Conservation (phyloP, 1,140 invertebrate genomes). For the Psilanteris sp. region DNA sequence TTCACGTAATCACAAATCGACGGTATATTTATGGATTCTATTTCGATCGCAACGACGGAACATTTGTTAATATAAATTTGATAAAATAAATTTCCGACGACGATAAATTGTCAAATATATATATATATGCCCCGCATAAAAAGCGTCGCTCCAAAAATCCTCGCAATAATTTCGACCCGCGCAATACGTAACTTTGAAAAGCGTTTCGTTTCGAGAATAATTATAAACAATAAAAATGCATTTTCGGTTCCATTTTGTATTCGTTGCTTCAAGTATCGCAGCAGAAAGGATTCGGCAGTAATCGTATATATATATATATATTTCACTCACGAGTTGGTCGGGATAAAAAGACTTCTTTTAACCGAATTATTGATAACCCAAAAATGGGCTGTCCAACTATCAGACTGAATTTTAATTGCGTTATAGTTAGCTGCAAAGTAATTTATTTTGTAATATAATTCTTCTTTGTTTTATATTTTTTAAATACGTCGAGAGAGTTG, state of each 20-base stretch:
- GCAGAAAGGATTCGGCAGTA: no score
- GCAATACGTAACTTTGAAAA: no score
- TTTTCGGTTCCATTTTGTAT: no score
- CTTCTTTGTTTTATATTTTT: constrained; percentile 1
- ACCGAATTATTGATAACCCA: no score
- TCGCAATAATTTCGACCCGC: no score
- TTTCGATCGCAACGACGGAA: not conserved
- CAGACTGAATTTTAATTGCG: not conserved
- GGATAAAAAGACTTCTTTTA: no score
- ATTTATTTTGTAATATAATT: constrained; percentile 8
- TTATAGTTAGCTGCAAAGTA: not conserved
- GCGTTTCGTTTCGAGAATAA: no score
- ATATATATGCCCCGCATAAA: no score
- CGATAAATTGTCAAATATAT: constrained; percentile 30
- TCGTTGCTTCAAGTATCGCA: not conserved
- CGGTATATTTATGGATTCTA: constrained; percentile 15
- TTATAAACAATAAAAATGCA: no score
- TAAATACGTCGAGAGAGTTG: not conserved
- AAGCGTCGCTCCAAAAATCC: no score
- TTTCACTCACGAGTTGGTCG: no score
- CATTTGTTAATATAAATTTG: constrained; percentile 38
- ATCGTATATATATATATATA: no score
- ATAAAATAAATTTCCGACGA: constrained; percentile 5
- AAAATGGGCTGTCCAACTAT: not conserved
- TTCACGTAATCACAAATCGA: constrained; percentile 16